Percentiles rank a stretch among this genome's conserved stretches.
Evolutionary conservation across 1,140 invertebrate genomes (phyloP).

Genomic region (Uloborus diversus): DNA sequence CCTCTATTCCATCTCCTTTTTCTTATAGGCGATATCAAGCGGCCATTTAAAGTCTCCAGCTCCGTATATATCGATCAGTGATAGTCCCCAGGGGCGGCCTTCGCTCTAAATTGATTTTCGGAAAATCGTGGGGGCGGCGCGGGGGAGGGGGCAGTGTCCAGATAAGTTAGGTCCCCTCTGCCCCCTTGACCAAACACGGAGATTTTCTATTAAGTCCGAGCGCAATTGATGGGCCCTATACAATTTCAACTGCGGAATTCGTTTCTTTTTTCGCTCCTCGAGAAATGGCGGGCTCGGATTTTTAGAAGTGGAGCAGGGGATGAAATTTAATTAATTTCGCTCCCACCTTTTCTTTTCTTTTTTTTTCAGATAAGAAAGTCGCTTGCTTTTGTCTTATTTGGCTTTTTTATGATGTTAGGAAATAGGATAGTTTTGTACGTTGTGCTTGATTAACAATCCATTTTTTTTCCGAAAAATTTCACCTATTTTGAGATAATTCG

Average conservation of each 20-base stretch:
- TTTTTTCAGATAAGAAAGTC: neutral
- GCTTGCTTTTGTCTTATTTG: too few species aligned
- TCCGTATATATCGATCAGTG: conserved; percentile 42
- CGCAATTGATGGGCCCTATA: conserved; percentile 55
- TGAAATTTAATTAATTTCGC: conserved; percentile 55
- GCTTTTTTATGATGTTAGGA: too few species aligned
- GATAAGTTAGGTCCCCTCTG: conserved; percentile 30
- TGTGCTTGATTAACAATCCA: too few species aligned
- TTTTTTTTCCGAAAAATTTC: too few species aligned
- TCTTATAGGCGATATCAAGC: conserved; percentile 48
- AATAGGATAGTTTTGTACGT: too few species aligned
- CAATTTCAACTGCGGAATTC: conserved; percentile 50
- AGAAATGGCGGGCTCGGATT: conserved; percentile 27
- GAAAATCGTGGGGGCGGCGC: conserved; percentile 28
- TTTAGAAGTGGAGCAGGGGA: conserved; percentile 18
- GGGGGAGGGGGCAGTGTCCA: conserved; percentile 41
- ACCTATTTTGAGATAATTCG: too few species aligned
- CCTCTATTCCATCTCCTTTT: conserved; percentile 1
- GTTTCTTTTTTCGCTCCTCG: neutral
- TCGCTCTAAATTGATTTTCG: conserved; percentile 51
- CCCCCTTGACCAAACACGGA: conserved; percentile 54
- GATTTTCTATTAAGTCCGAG: conserved; percentile 54
- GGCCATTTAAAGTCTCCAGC: conserved; percentile 49
- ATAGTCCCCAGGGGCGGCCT: conserved; percentile 24
- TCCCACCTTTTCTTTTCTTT: conserved; percentile 14